A percentile compares a stretch with the other conserved stretches of the same genome.
Evolutionary conservation across 2,797 vertebrate genomes (phyloP).

Genomic region (Eulemur coronatus): DNA sequence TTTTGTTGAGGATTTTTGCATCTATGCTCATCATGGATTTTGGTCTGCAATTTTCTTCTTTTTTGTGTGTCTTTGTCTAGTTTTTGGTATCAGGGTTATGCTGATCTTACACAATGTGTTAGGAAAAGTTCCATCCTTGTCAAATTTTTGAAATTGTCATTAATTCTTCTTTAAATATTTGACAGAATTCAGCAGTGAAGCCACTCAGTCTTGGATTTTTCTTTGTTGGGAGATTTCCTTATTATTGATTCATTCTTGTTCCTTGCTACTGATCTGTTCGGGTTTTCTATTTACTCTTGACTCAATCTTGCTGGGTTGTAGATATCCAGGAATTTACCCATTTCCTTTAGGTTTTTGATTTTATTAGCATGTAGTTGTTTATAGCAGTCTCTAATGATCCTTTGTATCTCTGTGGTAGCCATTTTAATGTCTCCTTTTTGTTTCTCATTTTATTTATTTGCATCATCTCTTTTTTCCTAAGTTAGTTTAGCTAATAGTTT

Average conservation of each 20-base stretch:
- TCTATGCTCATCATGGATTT: not conserved
- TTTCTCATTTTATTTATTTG: not conserved
- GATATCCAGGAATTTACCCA: not conserved
- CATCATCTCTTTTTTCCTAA: not conserved
- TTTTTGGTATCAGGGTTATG: not conserved
- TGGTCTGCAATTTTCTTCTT: not conserved
- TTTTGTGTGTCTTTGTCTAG: not conserved
- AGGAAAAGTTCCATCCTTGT: not conserved
- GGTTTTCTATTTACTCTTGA: not conserved
- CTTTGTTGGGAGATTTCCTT: not conserved
- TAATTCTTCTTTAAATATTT: not conserved
- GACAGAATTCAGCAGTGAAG: not conserved
- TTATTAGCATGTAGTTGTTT: too few relatives aligned
- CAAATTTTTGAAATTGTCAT: not conserved
- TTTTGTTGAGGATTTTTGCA: not conserved
- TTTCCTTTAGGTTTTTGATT: not conserved
- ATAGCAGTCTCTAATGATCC: not conserved
- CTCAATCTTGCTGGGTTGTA: not conserved
- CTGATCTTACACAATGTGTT: not conserved
- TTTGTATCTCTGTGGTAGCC: not conserved
- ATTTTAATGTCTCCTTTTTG: not conserved
- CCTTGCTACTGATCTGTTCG: not conserved
- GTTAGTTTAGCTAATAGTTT: not conserved
- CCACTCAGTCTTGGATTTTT: not conserved
- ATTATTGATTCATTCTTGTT: not conserved